A percentile compares a stretch with the other conserved stretches of the same genome.
These are phyloP conservation scores for Paguma larvata DNA, from an alignment of 2,797 vertebrate genomes.

Conservation along the genomic window DNA sequence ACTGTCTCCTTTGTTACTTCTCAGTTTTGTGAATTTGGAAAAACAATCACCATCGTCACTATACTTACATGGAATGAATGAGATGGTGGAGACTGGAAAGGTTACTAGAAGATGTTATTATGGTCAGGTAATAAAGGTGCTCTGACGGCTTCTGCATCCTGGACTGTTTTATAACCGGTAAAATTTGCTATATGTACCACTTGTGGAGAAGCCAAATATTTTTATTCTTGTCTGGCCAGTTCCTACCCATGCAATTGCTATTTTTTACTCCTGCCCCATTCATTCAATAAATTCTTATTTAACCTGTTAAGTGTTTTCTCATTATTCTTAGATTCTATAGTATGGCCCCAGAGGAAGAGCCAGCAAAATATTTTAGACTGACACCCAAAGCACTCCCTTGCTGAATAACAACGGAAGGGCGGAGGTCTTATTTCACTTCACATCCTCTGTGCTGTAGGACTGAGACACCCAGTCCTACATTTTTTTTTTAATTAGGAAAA, in stretches of 20 bases:
- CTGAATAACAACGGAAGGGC: not conserved
- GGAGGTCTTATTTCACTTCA: constrained; percentile 1
- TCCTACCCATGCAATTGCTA: not conserved
- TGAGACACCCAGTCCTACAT: too few relatives aligned
- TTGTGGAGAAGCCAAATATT: not conserved
- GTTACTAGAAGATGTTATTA: not conserved
- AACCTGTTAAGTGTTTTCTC: not conserved
- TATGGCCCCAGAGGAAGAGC: not conserved
- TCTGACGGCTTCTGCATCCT: constrained; percentile 3
- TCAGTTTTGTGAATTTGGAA: constrained; percentile 1
- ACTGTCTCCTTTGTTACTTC: not conserved
- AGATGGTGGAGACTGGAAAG: not conserved
- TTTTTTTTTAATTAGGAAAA: not conserved
- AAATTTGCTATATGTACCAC: not conserved
- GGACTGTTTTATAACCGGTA: constrained; percentile 3
- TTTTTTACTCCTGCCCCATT: not conserved
- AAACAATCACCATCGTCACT: not conserved
- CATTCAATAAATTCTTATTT: constrained; percentile 37
- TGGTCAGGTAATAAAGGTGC: not conserved
- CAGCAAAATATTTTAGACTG: not conserved
- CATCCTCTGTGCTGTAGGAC: not conserved
- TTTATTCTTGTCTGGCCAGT: constrained; percentile 7
- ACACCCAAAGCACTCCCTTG: not conserved
- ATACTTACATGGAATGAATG: not conserved
- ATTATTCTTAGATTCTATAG: constrained; percentile 14